Conservation (phyloP, 2,888 invertebrate species). For the Cylindroiulus punctatus region DNA sequence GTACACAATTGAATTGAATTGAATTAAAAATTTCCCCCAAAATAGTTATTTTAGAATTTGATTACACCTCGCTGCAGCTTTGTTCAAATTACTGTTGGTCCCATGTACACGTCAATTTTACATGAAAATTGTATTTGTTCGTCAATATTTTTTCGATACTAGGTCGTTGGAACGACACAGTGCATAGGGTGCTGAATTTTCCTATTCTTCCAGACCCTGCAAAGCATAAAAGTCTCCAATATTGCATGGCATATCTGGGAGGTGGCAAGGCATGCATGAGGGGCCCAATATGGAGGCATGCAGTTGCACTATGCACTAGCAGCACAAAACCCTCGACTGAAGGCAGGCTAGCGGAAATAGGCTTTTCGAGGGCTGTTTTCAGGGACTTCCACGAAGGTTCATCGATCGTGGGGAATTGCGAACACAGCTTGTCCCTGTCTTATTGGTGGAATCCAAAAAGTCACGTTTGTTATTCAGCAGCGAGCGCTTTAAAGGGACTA, state of each 20-base stretch:
- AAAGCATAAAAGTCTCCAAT: too few relatives aligned
- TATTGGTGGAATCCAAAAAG: constrained; percentile 37
- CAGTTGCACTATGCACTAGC: background rate
- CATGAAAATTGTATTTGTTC: too few relatives aligned
- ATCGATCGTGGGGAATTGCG: background rate
- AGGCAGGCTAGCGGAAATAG: background rate
- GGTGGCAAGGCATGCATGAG: background rate
- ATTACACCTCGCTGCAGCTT: too few relatives aligned
- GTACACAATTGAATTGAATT: too few relatives aligned
- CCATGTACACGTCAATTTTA: too few relatives aligned
- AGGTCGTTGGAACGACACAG: too few relatives aligned
- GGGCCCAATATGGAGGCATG: background rate
- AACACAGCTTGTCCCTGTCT: constrained; percentile 34
- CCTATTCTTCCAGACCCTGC: too few relatives aligned
- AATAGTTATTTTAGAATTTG: too few relatives aligned
- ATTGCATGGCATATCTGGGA: background rate
- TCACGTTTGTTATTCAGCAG: background rate
- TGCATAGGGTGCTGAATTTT: too few relatives aligned
- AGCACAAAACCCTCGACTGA: background rate
- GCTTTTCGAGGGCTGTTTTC: background rate
- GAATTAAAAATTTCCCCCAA: too few relatives aligned
- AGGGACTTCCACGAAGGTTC: constrained; percentile 1
- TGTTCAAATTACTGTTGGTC: too few relatives aligned
- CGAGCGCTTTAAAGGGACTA: background rate
- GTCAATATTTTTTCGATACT: too few relatives aligned